Conservation (phyloP, 2,888 invertebrate genomes). For the Charanyca ferruginea region DNA sequence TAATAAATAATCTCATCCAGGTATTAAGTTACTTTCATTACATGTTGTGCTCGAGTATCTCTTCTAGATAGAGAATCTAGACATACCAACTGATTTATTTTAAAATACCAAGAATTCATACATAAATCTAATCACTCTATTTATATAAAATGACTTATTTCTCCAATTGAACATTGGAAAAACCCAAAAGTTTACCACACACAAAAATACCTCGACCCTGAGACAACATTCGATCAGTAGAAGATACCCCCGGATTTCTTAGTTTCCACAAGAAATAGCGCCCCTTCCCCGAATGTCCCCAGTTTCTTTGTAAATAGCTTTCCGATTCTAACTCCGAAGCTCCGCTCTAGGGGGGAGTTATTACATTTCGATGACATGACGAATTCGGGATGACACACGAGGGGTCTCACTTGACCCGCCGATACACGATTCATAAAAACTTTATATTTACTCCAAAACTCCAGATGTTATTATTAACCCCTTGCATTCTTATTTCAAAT, state of each 20-base stretch:
- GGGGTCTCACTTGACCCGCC: slow-evolving; percentile 78
- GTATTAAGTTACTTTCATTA: too few species aligned
- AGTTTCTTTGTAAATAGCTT: slow-evolving; percentile 86
- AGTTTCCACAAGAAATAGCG: slow-evolving; percentile 73
- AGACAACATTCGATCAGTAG: slow-evolving; percentile 66
- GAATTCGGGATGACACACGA: slow-evolving; percentile 83
- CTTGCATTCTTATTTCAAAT: slow-evolving; percentile 36
- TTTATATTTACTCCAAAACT: slow-evolving; percentile 58
- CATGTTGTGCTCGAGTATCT: too few species aligned
- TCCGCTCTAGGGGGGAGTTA: slow-evolving; percentile 78
- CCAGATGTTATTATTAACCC: slow-evolving; percentile 54
- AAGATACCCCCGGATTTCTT: slow-evolving; percentile 75
- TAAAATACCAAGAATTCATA: neutral
- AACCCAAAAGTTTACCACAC: slow-evolving; percentile 21
- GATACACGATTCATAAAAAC: slow-evolving; percentile 59
- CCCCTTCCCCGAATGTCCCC: slow-evolving; percentile 73
- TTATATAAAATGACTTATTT: too few species aligned
- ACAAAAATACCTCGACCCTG: slow-evolving; percentile 32
- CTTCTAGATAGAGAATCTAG: too few species aligned
- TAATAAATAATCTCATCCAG: too few species aligned
- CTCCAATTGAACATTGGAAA: neutral
- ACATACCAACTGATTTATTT: too few species aligned
- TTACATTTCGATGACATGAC: slow-evolving; percentile 90
- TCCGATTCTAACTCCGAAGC: slow-evolving; percentile 74
- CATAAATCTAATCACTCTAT: too few species aligned